Evolutionary conservation across 2,797 vertebrate genomes (phyloP).

Genomic region (Pseudochirops cupreus): DNA sequence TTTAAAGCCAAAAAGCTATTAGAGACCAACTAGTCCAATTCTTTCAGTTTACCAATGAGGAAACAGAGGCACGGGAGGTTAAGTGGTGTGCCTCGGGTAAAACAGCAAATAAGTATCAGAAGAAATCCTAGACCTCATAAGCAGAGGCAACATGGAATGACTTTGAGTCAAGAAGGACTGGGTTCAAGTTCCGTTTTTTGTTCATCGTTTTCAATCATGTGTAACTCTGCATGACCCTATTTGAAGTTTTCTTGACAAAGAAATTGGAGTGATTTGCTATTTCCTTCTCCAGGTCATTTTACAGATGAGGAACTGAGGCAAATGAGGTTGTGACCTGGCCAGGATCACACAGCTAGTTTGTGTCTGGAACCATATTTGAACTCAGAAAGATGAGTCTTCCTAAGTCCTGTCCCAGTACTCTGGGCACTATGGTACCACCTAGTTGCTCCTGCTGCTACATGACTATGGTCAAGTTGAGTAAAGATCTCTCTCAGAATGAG

Average conservation of each 20-base stretch:
- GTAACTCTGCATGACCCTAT: background rate
- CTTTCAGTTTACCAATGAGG: background rate
- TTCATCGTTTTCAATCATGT: background rate
- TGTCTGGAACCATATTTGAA: background rate
- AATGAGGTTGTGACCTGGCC: background rate
- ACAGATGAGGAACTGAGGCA: background rate
- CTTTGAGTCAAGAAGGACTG: background rate
- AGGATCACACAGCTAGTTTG: background rate
- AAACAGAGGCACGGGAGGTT: background rate
- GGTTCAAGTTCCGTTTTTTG: background rate
- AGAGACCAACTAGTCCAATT: background rate
- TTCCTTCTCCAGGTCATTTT: background rate
- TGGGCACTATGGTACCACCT: background rate
- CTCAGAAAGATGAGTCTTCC: background rate
- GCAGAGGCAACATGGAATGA: background rate
- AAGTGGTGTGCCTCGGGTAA: background rate
- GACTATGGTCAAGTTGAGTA: background rate
- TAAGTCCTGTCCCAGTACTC: background rate
- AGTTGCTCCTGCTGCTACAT: background rate
- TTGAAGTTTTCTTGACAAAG: background rate
- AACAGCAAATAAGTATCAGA: background rate
- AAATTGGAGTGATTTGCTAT: background rate
- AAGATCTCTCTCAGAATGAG: background rate
- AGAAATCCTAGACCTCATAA: background rate
- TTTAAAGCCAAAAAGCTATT: background rate